phyloP scores from a whole-genome alignment of 2,113 vertebrate species.

The Phalacrocorax brasilianus region DNA sequence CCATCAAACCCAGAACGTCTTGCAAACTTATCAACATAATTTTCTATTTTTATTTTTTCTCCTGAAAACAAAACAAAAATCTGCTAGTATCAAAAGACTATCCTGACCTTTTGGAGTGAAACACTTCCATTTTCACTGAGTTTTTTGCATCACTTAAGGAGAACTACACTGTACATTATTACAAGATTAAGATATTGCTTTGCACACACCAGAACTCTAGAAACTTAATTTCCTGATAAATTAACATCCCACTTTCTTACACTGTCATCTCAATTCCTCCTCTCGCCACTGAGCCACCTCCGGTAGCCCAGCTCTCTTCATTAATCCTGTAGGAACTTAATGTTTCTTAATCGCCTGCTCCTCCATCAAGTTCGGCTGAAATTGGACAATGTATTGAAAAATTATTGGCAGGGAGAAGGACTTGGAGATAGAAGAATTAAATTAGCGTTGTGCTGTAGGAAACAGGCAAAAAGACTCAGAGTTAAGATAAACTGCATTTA shows the following conservation, averaged over 20 bases:
- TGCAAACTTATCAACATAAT: rapidly evolving
- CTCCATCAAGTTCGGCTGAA: background rate
- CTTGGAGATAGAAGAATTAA: background rate
- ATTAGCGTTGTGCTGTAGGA: background rate
- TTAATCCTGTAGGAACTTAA: background rate
- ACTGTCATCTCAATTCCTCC: background rate
- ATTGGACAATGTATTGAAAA: background rate
- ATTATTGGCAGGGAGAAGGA: background rate
- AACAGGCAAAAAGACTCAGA: background rate
- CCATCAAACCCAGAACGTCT: background rate
- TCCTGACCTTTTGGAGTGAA: background rate
- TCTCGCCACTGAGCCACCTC: background rate
- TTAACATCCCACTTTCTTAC: background rate
- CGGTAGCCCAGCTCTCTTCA: rapidly evolving
- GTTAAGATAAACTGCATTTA: background rate
- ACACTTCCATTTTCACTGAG: background rate
- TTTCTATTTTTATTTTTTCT: too few relatives aligned
- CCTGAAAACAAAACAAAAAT: too few relatives aligned
- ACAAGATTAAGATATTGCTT: background rate
- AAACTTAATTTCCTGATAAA: background rate
- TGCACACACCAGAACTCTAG: background rate
- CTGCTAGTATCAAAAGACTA: background rate
- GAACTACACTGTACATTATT: rapidly evolving
- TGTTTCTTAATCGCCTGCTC: background rate
- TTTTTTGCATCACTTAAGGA: too few relatives aligned